Percentiles rank a stretch among this genome's conserved stretches.
phyloP scores from a whole-genome alignment of 2,888 invertebrate genomes.

The Drosophila maculinotata region DNA sequence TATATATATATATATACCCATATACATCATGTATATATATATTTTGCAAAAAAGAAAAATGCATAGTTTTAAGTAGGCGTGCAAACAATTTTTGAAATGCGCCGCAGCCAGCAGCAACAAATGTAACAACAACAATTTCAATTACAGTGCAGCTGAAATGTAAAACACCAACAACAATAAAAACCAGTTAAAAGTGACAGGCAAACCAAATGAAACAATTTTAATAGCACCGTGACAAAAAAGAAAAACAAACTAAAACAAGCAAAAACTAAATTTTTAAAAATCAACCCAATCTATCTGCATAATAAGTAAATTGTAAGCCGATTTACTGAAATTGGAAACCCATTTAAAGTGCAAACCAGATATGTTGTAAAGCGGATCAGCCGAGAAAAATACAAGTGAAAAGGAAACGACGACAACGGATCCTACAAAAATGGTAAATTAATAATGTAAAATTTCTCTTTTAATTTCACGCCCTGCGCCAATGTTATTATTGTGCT shows the following conservation, averaged over 20 bases:
- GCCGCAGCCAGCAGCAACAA: slow-evolving; percentile 31
- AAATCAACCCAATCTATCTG: slow-evolving; percentile 9
- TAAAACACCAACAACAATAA: slow-evolving; percentile 50
- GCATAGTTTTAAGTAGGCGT: slow-evolving; percentile 53
- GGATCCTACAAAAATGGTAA: slow-evolving; percentile 45
- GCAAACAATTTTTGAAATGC: slow-evolving; percentile 48
- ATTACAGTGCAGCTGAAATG: slow-evolving; percentile 74
- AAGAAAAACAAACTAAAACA: background rate
- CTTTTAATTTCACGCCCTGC: slow-evolving; percentile 11
- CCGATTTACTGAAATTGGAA: slow-evolving; percentile 42
- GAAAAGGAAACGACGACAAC: slow-evolving; percentile 6
- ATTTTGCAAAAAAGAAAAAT: slow-evolving; percentile 9
- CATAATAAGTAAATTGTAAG: slow-evolving; percentile 46
- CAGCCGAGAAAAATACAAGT: slow-evolving; percentile 1
- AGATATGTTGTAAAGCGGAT: slow-evolving; percentile 21
- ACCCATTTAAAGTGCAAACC: slow-evolving; percentile 23
- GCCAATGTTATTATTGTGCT: background rate
- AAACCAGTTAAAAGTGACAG: slow-evolving; percentile 76
- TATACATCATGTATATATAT: background rate
- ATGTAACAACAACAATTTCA: slow-evolving; percentile 59
- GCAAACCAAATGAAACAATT: slow-evolving; percentile 51
- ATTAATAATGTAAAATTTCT: slow-evolving; percentile 18
- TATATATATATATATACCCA: background rate
- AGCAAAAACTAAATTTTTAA: background rate
- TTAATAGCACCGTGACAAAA: slow-evolving; percentile 28